These are phyloP conservation scores for Poicephalus gulielmi DNA, from an alignment of 2,113 vertebrate species.

Conservation along the genomic window DNA sequence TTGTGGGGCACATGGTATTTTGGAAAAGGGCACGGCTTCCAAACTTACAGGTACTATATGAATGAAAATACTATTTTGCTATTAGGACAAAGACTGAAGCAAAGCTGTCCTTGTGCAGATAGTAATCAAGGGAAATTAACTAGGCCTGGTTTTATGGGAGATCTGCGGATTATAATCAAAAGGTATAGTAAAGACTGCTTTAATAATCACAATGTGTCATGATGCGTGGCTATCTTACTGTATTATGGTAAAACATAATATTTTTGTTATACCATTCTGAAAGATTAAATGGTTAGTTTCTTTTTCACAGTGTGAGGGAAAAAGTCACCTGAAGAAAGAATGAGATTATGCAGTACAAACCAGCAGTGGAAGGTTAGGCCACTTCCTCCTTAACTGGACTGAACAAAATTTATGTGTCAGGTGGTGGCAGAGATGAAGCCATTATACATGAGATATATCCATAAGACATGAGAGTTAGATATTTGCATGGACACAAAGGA, in stretches of 20 bases:
- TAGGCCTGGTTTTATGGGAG: not conserved
- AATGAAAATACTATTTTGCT: not conserved
- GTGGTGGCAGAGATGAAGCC: not conserved
- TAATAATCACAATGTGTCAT: rapidly evolving
- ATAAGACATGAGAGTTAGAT: not conserved
- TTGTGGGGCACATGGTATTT: not conserved
- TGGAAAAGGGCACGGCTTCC: not conserved
- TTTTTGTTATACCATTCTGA: not conserved
- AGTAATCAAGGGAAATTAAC: not conserved
- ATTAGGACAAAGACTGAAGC: not conserved
- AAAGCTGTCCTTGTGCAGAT: not conserved
- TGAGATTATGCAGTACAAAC: not conserved
- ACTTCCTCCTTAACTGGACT: not conserved
- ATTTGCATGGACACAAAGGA: not conserved
- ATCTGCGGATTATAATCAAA: not conserved
- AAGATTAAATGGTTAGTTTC: not conserved
- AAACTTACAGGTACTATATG: not conserved
- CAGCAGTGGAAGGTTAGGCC: not conserved
- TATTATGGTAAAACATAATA: not conserved
- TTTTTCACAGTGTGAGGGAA: not conserved
- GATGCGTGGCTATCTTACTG: not conserved
- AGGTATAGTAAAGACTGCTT: not conserved
- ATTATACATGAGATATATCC: rapidly evolving
- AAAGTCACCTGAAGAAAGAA: not conserved
- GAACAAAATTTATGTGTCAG: not conserved